Base-by-base conservation (phyloP, 1,140 invertebrate species). In the Bemisia tabaci region DNA sequence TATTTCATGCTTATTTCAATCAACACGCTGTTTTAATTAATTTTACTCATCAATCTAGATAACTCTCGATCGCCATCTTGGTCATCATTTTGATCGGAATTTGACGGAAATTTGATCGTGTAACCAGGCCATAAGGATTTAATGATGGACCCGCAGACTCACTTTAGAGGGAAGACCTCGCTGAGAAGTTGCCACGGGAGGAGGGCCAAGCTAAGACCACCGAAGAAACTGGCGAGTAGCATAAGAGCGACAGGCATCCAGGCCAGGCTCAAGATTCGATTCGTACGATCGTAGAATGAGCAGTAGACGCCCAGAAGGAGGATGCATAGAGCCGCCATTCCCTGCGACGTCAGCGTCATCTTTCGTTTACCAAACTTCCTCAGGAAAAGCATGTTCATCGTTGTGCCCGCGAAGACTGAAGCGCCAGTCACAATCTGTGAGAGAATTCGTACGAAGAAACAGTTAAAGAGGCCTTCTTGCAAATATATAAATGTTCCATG, bases 201-300 rank as follows among this genome's bases (percentile, higher is more conserved):
- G 5, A 48, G 33, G 5, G 33, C 33, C 0, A 69, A 39, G 0
- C 66, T 62, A 12, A 65, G 62, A 63, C 62, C 63, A 22, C 59
- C 62, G 11, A 65, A 69, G 26, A 65, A 69, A 60, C 59, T 62
- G 17, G 64, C 62, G 0, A 60, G 17, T 22, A 64, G 39, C 22
- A 69, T 26, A 5, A 67, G 59, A 39, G 65, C 24, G 26, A 67
- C 65, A 1, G 68, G 66, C 27, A 69, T 58, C 68, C 68, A 69
- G 1, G 68, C 24, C 1, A 27, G 48, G 12, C 12, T 65, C 25
- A 65, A 61, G 0, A 39, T 63, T 48, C 33, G 33, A 48, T 48
- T 48, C 12, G 61, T 58, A 22, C 61, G 26, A 17, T 33, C 59
- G 60, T 59, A 48, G 12, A 26, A 12, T 23, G 63, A 2, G 39